Conservation (phyloP, 2,113 vertebrate species). For the Perca schrenkii region DNA sequence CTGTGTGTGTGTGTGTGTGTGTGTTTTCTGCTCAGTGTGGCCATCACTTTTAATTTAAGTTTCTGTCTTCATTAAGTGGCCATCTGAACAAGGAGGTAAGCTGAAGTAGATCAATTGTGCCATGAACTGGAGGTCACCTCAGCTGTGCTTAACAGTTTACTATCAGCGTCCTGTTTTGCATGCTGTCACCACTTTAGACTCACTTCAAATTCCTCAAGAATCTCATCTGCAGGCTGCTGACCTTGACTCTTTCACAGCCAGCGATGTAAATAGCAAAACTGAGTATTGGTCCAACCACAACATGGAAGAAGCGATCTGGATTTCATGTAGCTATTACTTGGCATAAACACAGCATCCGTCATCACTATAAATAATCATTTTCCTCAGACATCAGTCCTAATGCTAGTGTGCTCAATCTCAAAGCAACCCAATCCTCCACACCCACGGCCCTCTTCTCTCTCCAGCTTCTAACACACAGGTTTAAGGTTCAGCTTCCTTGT, state of each 20-base stretch:
- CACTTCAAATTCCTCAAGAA: background rate
- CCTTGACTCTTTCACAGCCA: slow-evolving; percentile 26
- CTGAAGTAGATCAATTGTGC: slow-evolving; percentile 58
- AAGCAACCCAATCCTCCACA: background rate
- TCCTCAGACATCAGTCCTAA: slow-evolving; percentile 45
- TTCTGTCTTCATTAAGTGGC: slow-evolving; percentile 59
- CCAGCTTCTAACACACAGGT: slow-evolving; percentile 11
- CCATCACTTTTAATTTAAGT: slow-evolving; percentile 50
- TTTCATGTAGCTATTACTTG: background rate
- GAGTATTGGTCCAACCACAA: background rate
- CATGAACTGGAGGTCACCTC: slow-evolving; percentile 52
- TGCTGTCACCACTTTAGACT: slow-evolving; percentile 32
- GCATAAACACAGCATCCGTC: slow-evolving; percentile 37
- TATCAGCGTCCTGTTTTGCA: slow-evolving; percentile 31
- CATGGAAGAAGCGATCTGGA: background rate
- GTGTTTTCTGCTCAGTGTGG: slow-evolving; percentile 20
- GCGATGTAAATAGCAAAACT: slow-evolving; percentile 9
- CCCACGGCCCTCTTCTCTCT: background rate
- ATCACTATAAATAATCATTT: slow-evolving; percentile 18
- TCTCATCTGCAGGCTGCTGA: slow-evolving; percentile 12
- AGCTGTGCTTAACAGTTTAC: slow-evolving; percentile 45
- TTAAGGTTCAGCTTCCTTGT: background rate
- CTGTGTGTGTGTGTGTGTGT: slow-evolving; percentile 34
- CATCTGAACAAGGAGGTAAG: slow-evolving; percentile 39
- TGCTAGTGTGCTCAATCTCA: slow-evolving; percentile 28